These are phyloP conservation scores for Conomelus anceps DNA, from an alignment of 2,888 invertebrate species.

Conservation along the genomic window DNA sequence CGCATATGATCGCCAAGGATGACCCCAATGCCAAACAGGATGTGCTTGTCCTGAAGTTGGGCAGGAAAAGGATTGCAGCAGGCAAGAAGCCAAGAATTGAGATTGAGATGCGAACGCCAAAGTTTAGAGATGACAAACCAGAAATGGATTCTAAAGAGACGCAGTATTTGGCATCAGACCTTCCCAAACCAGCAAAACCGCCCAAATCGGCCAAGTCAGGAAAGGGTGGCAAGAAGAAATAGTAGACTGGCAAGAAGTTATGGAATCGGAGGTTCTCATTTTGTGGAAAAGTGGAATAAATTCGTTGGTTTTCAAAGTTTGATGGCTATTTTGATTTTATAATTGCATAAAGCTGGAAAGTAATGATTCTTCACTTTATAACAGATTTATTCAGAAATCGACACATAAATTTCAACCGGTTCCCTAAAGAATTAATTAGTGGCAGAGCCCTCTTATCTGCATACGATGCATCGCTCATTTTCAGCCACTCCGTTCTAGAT, in stretches of 20 bases:
- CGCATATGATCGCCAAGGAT: neutral
- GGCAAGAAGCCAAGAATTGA: constrained; percentile 63
- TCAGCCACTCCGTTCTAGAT: too few species aligned
- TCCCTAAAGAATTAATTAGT: too few species aligned
- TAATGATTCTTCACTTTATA: too few species aligned
- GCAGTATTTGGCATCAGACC: constrained; percentile 16
- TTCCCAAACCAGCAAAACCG: neutral
- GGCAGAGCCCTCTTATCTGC: too few species aligned
- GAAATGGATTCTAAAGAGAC: constrained; percentile 13
- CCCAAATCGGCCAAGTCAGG: neutral
- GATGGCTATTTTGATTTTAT: too few species aligned
- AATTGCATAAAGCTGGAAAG: too few species aligned
- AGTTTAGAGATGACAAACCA: constrained; percentile 35
- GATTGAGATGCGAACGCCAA: constrained; percentile 67
- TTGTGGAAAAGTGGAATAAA: too few species aligned
- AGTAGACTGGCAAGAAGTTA: neutral
- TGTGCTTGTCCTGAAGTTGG: constrained; percentile 54
- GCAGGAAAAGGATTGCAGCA: constrained; percentile 62
- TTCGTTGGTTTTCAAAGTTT: too few species aligned
- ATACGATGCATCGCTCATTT: too few species aligned
- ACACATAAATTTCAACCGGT: too few species aligned
- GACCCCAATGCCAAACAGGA: constrained; percentile 16
- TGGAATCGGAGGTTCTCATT: neutral
- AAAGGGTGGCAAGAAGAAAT: constrained; percentile 9
- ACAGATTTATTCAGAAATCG: too few species aligned